Conservation (phyloP, 1,140 invertebrate species). For the Drosophila setifemur region DNA sequence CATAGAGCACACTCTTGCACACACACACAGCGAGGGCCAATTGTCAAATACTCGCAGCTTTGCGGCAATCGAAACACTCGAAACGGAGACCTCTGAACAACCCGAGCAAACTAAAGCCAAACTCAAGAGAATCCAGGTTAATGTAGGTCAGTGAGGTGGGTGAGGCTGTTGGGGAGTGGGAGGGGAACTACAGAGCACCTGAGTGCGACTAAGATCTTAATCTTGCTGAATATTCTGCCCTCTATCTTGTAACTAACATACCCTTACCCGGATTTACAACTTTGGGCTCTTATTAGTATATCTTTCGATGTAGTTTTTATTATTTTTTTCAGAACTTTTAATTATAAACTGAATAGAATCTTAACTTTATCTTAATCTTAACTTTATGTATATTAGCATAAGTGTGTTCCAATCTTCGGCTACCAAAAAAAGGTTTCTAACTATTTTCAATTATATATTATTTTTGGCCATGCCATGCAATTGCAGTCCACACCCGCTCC, state of each 20-base stretch:
- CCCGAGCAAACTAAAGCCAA: slow-evolving; percentile 12
- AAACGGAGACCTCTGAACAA: background rate
- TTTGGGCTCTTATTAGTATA: too few species aligned
- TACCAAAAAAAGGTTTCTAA: background rate
- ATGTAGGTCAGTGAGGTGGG: slow-evolving; percentile 40
- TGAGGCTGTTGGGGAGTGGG: background rate
- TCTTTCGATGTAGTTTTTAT: too few species aligned
- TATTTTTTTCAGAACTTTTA: too few species aligned
- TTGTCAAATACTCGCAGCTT: slow-evolving; percentile 37
- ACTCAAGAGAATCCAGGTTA: slow-evolving; percentile 22
- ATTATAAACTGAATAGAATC: too few species aligned
- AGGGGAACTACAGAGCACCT: slow-evolving; percentile 12
- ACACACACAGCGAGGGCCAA: slow-evolving; percentile 11
- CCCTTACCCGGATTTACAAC: too few species aligned
- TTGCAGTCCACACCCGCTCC: slow-evolving; percentile 11
- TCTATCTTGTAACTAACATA: background rate
- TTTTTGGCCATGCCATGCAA: slow-evolving; percentile 7
- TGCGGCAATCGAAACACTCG: slow-evolving; percentile 6
- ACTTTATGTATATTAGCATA: too few species aligned
- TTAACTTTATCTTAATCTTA: too few species aligned
- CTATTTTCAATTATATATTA: background rate
- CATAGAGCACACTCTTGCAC: too few species aligned
- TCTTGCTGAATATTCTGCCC: background rate
- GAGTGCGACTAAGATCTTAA: slow-evolving; percentile 8
- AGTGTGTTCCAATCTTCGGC: background rate